Evolutionary conservation across 92 coral and sea anemone genomes (phyloP), one percentile per base, ranked within the genome.

Genomic region (Micromussa lordhowensis): DNA sequence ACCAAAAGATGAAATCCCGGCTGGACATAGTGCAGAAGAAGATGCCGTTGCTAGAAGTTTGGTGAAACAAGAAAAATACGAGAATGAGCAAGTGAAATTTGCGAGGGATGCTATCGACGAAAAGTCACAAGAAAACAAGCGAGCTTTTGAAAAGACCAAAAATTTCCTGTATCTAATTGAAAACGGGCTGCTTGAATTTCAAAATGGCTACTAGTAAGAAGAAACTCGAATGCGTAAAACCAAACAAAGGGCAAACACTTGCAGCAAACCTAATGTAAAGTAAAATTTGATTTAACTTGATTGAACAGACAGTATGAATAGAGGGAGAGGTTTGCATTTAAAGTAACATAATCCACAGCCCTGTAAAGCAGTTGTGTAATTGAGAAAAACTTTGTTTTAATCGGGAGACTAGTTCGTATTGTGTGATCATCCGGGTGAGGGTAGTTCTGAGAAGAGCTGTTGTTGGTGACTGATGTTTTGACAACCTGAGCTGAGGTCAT

Each of bases 21-120:
- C 44, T 24, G 61, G 19, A 36, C 61, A 24, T 2, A 18, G 14
- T 4, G 78, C n/a, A 36, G 74, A 78, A 19, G 75, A 86, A 15
- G 35, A 26, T n/a, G 22, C 34, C 18, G 83, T 35, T 6, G 89
- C 83, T 29, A 48, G 66, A 61, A 79, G 68, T 68, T 48, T 86
- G 31, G 80, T 95, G 55, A 36, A 77, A 9, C 93, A 92, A 53
- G 87, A 92, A 78, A 64, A 64, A 21, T 66, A 64, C 28, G 94
- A 93, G 81, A 44, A 83, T 15, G 76, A 93, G 38, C 88, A 89
- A 48, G 93, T 91, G 75, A 72, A 40, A 61, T 90, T 57, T 35
- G 96, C 95, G 34, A 89, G 88, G 69, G 90, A 89, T 74, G 91
- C 82, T 72, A 82, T 95, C 44, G 90, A 90, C 82, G 91, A 93